phyloP scores from a whole-genome alignment of 2,113 vertebrate species.

The Tachycineta bicolor region DNA sequence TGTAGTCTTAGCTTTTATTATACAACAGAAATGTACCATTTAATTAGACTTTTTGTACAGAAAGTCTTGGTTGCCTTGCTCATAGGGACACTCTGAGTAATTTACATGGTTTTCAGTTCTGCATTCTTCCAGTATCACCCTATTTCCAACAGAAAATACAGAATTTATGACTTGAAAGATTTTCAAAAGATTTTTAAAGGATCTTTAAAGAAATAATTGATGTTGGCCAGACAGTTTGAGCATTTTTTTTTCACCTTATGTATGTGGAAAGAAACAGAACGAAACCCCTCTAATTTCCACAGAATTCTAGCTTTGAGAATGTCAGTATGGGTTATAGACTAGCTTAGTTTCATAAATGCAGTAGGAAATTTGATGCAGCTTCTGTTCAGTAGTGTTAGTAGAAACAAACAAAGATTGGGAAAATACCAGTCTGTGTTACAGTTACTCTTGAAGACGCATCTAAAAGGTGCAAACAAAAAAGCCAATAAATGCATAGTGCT shows the following conservation, averaged over 20 bases:
- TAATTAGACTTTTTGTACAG: not conserved
- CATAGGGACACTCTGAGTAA: accelerated
- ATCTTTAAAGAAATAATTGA: not conserved
- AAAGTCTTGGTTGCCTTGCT: not conserved
- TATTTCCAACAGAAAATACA: not conserved
- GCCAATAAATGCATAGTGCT: not conserved
- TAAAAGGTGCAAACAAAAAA: not conserved
- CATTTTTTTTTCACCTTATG: not conserved
- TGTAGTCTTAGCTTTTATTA: not conserved
- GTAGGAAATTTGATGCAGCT: not conserved
- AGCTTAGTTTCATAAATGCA: not conserved
- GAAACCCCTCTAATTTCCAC: not conserved
- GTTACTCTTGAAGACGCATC: not conserved
- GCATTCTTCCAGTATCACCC: not conserved
- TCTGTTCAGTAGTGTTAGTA: not conserved
- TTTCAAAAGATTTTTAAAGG: not conserved
- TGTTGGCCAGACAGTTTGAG: not conserved
- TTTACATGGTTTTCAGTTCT: not conserved
- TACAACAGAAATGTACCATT: not conserved
- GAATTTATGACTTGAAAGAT: not conserved
- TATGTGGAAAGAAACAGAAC: not conserved
- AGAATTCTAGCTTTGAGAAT: not conserved
- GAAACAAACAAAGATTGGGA: not conserved
- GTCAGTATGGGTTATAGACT: not conserved
- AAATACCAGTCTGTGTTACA: not conserved